Percentiles rank a stretch among this genome's conserved stretches.
Conservation (phyloP, 2,113 vertebrate species). For the Anarhynchus alexandrinus region DNA sequence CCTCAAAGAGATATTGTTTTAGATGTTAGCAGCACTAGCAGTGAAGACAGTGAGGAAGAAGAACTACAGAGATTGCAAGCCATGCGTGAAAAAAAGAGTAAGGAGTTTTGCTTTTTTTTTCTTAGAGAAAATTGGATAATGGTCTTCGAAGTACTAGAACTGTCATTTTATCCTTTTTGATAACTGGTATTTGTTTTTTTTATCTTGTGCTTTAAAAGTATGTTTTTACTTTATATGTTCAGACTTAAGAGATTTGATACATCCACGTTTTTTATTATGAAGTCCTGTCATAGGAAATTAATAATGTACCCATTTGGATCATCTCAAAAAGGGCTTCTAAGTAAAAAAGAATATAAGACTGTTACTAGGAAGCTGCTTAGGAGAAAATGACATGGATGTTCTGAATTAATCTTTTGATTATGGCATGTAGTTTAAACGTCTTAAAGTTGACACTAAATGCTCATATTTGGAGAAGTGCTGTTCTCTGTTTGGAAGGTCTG, state of each 20-base stretch:
- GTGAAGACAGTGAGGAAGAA: constrained; percentile 88
- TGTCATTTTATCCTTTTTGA: neutral
- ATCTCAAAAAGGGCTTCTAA: neutral
- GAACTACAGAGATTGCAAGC: constrained; percentile 74
- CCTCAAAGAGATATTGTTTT: constrained; percentile 97
- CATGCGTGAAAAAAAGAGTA: constrained; percentile 75
- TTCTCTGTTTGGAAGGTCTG: neutral
- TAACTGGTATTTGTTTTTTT: neutral
- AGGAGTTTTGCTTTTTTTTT: constrained; percentile 7
- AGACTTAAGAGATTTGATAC: neutral
- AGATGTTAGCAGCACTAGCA: constrained; percentile 97
- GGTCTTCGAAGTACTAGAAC: neutral
- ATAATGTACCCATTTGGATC: neutral
- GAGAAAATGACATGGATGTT: neutral
- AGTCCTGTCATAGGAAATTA: neutral
- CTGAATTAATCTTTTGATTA: neutral
- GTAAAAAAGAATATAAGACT: neutral
- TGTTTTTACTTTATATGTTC: neutral
- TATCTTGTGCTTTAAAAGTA: neutral
- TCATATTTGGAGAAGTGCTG: neutral
- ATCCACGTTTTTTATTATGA: neutral
- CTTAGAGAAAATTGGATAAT: neutral
- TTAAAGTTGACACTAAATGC: neutral
- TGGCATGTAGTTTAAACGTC: neutral
- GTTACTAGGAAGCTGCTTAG: neutral